Conservation (phyloP, 2,113 vertebrate genomes). For the Lepus americanus region DNA sequence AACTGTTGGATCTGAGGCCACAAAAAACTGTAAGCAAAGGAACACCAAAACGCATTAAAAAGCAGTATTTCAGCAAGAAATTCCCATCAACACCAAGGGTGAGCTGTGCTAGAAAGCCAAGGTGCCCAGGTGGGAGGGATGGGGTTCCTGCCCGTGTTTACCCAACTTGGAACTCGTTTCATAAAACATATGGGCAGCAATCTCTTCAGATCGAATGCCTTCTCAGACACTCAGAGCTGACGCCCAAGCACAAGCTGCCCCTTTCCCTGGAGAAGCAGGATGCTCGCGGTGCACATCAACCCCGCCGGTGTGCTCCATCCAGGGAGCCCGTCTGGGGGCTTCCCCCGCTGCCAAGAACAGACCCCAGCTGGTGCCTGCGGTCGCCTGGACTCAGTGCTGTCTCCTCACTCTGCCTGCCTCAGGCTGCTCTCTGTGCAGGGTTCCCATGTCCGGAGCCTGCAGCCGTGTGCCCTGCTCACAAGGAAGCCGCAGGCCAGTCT, state of each 20-base stretch:
- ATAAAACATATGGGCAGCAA: background rate
- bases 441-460: fast-evolving
- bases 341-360: fast-evolving
- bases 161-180: background rate
- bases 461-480: background rate
- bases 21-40: slow-evolving; percentile 93
- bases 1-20: slow-evolving; percentile 97
- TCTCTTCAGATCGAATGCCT: background rate
- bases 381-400: no score
- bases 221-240: background rate
- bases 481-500: background rate
- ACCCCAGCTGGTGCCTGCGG: no score
- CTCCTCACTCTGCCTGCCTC: no score
- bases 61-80: background rate
- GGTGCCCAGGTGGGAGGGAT: background rate
- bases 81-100: background rate
- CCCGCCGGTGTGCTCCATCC: fast-evolving
- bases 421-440: background rate
- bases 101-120: background rate
- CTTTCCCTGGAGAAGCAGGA: background rate
- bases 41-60: background rate
- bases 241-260: background rate
- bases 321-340: background rate
- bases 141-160: background rate
- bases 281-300: fast-evolving